Percentiles rank a stretch among this genome's conserved stretches.
Evolutionary conservation across 1,140 invertebrate species (phyloP).

Genomic region (Trachymyrmex septentrionalis): DNA sequence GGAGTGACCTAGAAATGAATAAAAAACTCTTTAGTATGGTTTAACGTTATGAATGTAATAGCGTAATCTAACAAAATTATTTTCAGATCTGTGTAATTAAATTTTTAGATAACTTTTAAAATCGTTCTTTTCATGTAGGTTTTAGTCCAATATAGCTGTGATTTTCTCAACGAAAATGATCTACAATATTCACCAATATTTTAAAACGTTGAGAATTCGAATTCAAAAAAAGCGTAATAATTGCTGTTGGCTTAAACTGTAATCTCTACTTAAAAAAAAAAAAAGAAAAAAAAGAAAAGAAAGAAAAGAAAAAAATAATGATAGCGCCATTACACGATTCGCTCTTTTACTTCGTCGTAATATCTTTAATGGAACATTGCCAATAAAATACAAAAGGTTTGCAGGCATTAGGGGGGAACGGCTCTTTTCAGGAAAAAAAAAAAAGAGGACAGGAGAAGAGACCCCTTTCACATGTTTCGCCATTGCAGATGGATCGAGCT

Average conservation of each 20-base stretch:
- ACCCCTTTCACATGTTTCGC: constrained; percentile 60
- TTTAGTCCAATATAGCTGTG: neutral
- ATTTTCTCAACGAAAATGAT: neutral
- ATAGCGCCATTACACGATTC: constrained; percentile 36
- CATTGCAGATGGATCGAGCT: constrained; percentile 82
- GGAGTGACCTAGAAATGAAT: no score
- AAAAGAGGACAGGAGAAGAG: neutral
- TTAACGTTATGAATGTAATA: no score
- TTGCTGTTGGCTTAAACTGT: constrained; percentile 8
- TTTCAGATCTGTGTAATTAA: no score
- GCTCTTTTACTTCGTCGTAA: constrained; percentile 47
- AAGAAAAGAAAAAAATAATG: neutral
- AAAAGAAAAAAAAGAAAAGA: neutral
- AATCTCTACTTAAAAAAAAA: constrained; percentile 12
- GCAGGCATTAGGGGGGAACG: constrained; percentile 46
- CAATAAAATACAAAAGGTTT: constrained; percentile 61
- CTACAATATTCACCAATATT: no score
- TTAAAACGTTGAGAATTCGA: neutral
- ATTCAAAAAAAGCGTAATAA: neutral
- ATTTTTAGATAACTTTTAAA: no score
- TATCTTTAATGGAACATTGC: constrained; percentile 65
- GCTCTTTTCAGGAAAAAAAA: constrained; percentile 45
- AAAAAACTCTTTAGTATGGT: no score
- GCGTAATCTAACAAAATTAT: no score
- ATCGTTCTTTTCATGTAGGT: no score